Base-by-base conservation (phyloP, 1,140 invertebrate species). In the Meloidogyne hapla region DNA sequence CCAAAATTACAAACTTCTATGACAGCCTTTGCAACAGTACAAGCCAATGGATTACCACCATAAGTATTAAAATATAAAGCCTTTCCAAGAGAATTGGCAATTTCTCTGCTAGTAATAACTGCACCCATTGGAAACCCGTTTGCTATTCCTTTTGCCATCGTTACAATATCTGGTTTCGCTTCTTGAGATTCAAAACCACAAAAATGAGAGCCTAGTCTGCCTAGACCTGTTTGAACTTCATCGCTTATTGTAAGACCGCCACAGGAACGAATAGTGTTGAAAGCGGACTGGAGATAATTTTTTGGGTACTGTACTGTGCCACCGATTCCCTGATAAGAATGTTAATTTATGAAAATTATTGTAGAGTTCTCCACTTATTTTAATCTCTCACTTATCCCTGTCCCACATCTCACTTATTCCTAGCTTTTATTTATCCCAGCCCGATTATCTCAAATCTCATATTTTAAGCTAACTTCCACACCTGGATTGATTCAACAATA, bases 1-100 rank as follows among this genome's bases (percentile, higher is more conserved):
- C n/a, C n/a, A n/a, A 21, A 56, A 8, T 6, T n/a, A n/a, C 18
- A 15, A 89, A 94, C 94, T 82, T 98, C 92, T 62, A 99, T 88
- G 61, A 97, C 95, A 18, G 94, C 91, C 62, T 92, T 91, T 25
- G 94, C 96, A 13, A 93, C 92, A 40, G 93, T 91, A 82, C 91
- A 94, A 5, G 94, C 92, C 79, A 98, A 81, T 0, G 96, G 94
- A 89, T 96, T 97, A 9, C 96, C 96, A 9, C 94, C 94, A 88
- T 92, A 98, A 0, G 96, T 99, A 87, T 98, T 98, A 85, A 98
- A 98, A 89, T 96, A 94, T 10, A 91, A 85, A 0, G 93, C 93
- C 80, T 91, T 89, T 0, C 90, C 90, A 80, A 97, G 89, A 8
- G 90, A 90, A 15, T 91, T 87, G 0, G 94, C 93, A 71, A 98